Base-by-base conservation (phyloP, 1,140 invertebrate species). In the Nebria ingens region DNA sequence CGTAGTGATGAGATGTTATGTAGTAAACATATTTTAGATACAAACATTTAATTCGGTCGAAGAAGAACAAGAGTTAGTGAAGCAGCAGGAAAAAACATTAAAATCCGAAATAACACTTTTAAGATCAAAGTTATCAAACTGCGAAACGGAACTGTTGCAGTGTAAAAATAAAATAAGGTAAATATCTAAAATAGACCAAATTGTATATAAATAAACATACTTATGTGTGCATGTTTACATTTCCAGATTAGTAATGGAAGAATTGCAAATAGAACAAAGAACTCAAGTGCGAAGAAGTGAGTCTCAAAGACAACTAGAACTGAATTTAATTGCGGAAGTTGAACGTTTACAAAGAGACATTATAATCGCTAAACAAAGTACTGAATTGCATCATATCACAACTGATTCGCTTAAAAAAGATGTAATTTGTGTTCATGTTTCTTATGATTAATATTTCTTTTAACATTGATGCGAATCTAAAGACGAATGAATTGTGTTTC, bases 161-260 rank as follows among this genome's bases (percentile, higher is more conserved):
- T 92, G 89, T 70, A 90, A 90, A 75, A 93, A 88, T 67, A 91
- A 89, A 73, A 91, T 90, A 61, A 80, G 87, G 71, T 83, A 81
- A 67, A 64, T 79, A 56, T n/a, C n/a, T n/a, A 34, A n/a, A 34
- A 34, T 45, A n/a, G n/a, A n/a, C n/a, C n/a, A n/a, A n/a, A n/a
- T n/a, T n/a, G n/a, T n/a, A n/a, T n/a, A n/a, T n/a, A n/a, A 34
- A 9, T 34, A 34, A 9, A 34, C 25, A 34, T 34, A 34, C n/a
- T 6, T 34, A n/a, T 34, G n/a, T 34, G 25, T 34, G n/a, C n/a
- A n/a, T 34, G 6, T 34, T 34, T 34, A n/a, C 6, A 34, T 34
- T 6, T 65, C 57, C 53, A 82, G 81, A 59, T 64, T 82, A 57
- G 70, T 84, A 19, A 76, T 79, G 72, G 81, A 83, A 59, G 80